These are phyloP conservation scores for Manis javanica DNA, from an alignment of 2,797 vertebrate genomes.

Conservation along the genomic window DNA sequence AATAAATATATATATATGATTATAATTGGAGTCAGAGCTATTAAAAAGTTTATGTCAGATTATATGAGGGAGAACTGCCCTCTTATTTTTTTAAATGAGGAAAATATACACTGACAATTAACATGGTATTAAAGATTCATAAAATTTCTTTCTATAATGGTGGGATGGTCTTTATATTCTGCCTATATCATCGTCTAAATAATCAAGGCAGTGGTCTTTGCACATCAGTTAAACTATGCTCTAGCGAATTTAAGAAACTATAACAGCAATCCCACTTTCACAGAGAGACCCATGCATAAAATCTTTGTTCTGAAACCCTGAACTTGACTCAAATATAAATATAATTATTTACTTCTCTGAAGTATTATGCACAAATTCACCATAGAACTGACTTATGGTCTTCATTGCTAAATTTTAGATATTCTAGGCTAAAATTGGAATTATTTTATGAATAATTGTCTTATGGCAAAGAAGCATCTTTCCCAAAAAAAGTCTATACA, in stretches of 20 bases:
- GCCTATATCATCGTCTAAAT: background rate
- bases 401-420: conserved; percentile 5
- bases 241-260: background rate
- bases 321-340: conserved; percentile 8
- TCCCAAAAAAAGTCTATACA: background rate
- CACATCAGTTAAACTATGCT: background rate
- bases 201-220: background rate
- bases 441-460: background rate
- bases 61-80: background rate
- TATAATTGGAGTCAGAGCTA: background rate
- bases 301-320: background rate
- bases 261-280: background rate
- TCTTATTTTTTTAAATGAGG: background rate
- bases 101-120: conserved; percentile 22
- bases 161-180: background rate
- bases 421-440: background rate
- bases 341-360: conserved; percentile 38
- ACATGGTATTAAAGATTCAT: background rate
- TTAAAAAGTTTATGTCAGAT: background rate
- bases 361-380: background rate
- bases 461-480: conserved; percentile 22
- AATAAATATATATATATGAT: background rate
- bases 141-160: background rate
- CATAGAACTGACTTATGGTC: background rate
- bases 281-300: background rate